Conservation (phyloP, 2,113 vertebrate genomes). For the Carettochelys insculpta region DNA sequence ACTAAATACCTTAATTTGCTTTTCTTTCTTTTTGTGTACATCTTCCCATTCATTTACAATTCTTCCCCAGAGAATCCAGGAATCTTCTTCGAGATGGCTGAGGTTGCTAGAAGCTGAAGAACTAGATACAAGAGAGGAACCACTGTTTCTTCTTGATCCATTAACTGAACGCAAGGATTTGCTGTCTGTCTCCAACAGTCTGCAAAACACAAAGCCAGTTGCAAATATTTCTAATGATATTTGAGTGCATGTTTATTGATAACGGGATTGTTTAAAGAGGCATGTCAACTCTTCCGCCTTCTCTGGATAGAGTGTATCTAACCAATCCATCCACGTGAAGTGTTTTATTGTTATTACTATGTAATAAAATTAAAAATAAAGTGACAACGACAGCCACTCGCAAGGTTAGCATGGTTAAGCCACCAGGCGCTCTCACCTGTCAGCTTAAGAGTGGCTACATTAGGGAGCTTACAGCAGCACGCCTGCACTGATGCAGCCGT, state of each 20-base stretch:
- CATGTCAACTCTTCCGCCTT: not conserved
- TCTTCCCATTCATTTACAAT: conserved; percentile 99
- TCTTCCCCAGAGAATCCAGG: conserved; percentile 96
- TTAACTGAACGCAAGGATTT: conserved; percentile 96
- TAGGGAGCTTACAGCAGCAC: no score
- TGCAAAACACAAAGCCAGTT: conserved; percentile 64
- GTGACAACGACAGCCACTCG: not conserved
- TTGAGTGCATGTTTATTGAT: not conserved
- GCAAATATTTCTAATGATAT: not conserved
- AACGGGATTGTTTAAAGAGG: not conserved
- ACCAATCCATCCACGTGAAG: not conserved
- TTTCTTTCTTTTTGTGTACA: conserved; percentile 96
- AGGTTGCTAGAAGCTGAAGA: conserved; percentile 98
- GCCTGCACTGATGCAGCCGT: no score
- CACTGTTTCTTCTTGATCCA: conserved; percentile 95
- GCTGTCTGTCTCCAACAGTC: conserved; percentile 95
- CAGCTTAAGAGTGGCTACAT: no score
- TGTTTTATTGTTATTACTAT: no score
- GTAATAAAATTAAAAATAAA: no score
- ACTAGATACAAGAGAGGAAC: conserved; percentile 96
- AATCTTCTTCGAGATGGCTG: conserved; percentile 96
- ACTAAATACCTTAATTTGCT: conserved; percentile 92
- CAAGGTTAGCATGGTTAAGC: no score
- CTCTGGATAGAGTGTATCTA: not conserved
- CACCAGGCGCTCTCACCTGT: no score